Percentiles rank a stretch among this genome's conserved stretches.
These are phyloP conservation scores for Orientallactaga bullata DNA, from an alignment of 2,113 vertebrate species.

Conservation along the genomic window DNA sequence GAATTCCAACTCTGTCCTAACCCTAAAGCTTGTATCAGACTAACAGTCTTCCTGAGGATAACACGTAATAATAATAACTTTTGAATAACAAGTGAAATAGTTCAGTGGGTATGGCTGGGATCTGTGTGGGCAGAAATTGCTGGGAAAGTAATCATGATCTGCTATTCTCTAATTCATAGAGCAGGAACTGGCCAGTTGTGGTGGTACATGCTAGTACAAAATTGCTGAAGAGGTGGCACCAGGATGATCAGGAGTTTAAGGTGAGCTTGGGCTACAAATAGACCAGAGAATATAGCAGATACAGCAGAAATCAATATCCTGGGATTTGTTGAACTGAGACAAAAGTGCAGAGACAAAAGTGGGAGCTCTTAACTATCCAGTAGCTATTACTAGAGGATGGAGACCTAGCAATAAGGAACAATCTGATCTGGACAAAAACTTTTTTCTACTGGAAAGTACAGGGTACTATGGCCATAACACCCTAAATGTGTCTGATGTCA, in stretches of 20 bases:
- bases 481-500: not conserved
- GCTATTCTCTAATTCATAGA: not conserved
- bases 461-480: too few relatives aligned
- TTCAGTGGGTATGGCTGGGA: not conserved
- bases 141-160: not conserved
- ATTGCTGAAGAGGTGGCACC: too few relatives aligned
- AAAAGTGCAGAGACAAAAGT: not conserved
- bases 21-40: not conserved
- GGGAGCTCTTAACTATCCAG: not conserved
- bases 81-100: not conserved
- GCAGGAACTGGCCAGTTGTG: too few relatives aligned
- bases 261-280: too few relatives aligned
- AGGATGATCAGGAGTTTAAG: too few relatives aligned
- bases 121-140: too few relatives aligned
- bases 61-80: too few relatives aligned
- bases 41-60: not conserved
- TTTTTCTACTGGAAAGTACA: not conserved
- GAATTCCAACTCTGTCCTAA: not conserved
- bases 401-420: not conserved
- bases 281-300: not conserved
- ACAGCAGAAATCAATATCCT: not conserved
- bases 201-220: too few relatives aligned
- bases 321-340: not conserved
- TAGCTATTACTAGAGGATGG: not conserved
- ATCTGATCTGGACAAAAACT: not conserved